Evolutionary conservation across 1,140 invertebrate genomes (phyloP), one percentile per base, ranked within the genome.

Genomic region (Papilio aristodemus): DNA sequence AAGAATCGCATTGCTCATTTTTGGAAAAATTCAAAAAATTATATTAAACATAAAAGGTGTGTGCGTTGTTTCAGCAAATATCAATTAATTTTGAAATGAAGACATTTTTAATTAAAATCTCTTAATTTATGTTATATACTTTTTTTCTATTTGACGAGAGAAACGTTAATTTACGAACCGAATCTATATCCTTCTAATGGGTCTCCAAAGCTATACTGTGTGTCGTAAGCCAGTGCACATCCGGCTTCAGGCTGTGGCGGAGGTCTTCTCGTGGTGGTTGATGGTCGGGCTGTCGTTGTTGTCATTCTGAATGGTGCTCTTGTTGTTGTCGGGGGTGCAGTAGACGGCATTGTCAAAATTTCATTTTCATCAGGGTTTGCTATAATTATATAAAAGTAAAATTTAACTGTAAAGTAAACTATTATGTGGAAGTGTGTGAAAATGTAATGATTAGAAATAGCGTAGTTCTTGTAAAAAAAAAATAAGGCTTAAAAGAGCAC

Each of bases 111-210:
- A n/a, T n/a, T n/a, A n/a, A n/a, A n/a, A n/a, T n/a, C n/a, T n/a
- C n/a, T n/a, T n/a, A n/a, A n/a, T n/a, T n/a, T n/a, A n/a, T n/a
- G n/a, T n/a, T n/a, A n/a, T n/a, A n/a, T n/a, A n/a, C n/a, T n/a
- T n/a, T n/a, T n/a, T n/a, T n/a, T n/a, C n/a, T n/a, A n/a, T n/a
- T n/a, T n/a, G n/a, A n/a, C 2, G 27, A 32, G 27, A 6, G 2
- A 32, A 32, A 32, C 27, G 19, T 54, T 25, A 25, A 4, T 25
- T 11, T 11, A 73, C 80, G 79, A 68, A 90, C 88, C 88, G 41
- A 90, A 90, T 71, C 88, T 71, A 14, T 89, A 90, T 14, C 86
- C 88, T 64, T 86, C 80, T 3, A 75, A 72, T 0, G 88, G 82
- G 57, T 86, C 78, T 0, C 88, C 88, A 1, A 81, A 74, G 4